A percentile compares a stretch with the other conserved stretches of the same genome.
Evolutionary conservation across 2,888 invertebrate species (phyloP).

Genomic region (Mystacides longicornis): DNA sequence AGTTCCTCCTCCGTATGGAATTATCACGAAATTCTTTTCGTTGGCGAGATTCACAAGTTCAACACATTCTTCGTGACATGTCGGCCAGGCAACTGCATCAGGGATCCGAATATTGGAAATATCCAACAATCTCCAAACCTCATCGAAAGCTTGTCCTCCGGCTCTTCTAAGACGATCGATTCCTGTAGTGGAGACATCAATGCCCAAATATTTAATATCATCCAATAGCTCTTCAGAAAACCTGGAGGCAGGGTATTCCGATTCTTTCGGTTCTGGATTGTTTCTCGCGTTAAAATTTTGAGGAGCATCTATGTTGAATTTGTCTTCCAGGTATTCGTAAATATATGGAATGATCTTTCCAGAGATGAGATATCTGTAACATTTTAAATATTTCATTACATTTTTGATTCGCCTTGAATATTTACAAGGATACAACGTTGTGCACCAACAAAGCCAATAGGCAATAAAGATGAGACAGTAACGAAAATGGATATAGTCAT

Average conservation of each 20-base stretch:
- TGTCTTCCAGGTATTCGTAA: conserved; percentile 68
- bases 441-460: no score
- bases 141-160: conserved; percentile 89
- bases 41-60: conserved; percentile 70
- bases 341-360: conserved; percentile 68
- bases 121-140: conserved; percentile 74
- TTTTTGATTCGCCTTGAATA: no score
- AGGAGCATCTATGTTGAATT: conserved; percentile 51
- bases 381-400: no score
- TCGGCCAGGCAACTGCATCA: conserved; percentile 91
- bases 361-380: conserved; percentile 67
- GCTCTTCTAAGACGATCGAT: conserved; percentile 76
- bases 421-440: no score
- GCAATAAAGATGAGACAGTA: no score
- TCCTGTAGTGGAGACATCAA: conserved; percentile 54
- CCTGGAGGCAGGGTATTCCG: conserved; percentile 39
- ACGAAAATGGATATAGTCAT: no score
- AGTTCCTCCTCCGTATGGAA: conserved; percentile 94
- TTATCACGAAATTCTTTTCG: conserved; percentile 68
- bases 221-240: conserved; percentile 46
- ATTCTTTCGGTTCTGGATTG: conserved; percentile 2
- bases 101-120: conserved; percentile 76
- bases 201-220: conserved; percentile 40
- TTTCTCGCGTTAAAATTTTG: not conserved
- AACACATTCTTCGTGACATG: conserved; percentile 74